Percentiles rank a stretch among this genome's conserved stretches.
These are phyloP conservation scores for Rhagonycha lutea DNA, from an alignment of 2,888 invertebrate species.

Conservation along the genomic window DNA sequence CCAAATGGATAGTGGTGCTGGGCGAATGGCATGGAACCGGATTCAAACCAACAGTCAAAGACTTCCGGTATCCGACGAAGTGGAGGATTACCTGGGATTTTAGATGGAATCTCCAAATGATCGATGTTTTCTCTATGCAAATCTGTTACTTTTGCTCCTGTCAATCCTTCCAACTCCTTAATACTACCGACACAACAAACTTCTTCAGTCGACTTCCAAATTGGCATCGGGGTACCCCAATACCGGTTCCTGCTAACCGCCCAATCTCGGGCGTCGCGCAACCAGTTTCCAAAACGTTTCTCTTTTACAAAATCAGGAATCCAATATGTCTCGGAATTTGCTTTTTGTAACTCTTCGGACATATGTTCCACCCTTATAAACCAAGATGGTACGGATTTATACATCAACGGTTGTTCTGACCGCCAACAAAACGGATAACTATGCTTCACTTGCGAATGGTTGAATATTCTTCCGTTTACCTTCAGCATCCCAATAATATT, in stretches of 20 bases:
- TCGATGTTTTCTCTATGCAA: constrained; percentile 95
- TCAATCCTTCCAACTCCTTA: constrained; percentile 82
- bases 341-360: constrained; percentile 75
- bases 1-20: constrained; percentile 97
- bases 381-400: constrained; percentile 98
- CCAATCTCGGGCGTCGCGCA: constrained; percentile 97
- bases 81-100: constrained; percentile 79
- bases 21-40: constrained; percentile 99
- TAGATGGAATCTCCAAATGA: constrained; percentile 89
- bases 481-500: constrained; percentile 86
- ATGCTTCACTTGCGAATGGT: constrained; percentile 77
- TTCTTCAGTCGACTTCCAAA: constrained; percentile 95
- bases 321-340: constrained; percentile 93
- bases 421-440: constrained; percentile 99
- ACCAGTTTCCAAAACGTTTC: constrained; percentile 98
- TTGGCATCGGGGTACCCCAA: constrained; percentile 99
- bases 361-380: constrained; percentile 94
- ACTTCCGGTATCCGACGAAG: constrained; percentile 88
- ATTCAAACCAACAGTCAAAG: constrained; percentile 99
- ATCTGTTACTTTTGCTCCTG: constrained; percentile 83
- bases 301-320: constrained; percentile 98
- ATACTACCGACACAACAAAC: constrained; percentile 94
- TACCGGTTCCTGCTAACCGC: constrained; percentile 96
- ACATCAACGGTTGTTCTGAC: constrained; percentile 97
- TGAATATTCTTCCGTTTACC: constrained; percentile 73